A percentile compares a stretch with the other conserved stretches of the same genome.
Evolutionary conservation across 2,113 vertebrate genomes (phyloP).

Genomic region (Trachemys scripta): DNA sequence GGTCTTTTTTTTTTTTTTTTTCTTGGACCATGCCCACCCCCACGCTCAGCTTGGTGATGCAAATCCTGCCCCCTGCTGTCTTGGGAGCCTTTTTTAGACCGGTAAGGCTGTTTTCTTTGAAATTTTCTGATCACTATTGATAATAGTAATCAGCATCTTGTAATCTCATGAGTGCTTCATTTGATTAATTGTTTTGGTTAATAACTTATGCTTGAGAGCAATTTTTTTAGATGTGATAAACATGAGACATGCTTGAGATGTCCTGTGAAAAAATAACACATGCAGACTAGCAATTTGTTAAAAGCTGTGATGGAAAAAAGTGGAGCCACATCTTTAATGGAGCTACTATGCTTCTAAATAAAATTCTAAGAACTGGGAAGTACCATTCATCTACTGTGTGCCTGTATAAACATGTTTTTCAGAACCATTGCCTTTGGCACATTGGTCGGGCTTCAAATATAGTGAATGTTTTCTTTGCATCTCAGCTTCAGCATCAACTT

Average conservation of each 20-base stretch:
- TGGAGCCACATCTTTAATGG: background rate
- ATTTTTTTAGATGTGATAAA: constrained; percentile 7
- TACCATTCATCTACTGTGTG: background rate
- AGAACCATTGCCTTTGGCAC: background rate
- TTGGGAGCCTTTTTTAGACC: background rate
- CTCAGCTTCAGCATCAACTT: background rate
- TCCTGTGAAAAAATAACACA: background rate
- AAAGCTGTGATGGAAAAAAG: background rate
- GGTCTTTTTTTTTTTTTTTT: background rate
- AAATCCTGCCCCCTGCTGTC: background rate
- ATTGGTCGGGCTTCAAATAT: background rate
- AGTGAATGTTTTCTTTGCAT: background rate
- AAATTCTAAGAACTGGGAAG: background rate
- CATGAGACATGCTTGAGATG: constrained; percentile 8
- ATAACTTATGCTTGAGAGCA: constrained; percentile 23
- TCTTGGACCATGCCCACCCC: rapidly evolving
- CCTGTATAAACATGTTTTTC: background rate
- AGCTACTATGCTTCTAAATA: background rate
- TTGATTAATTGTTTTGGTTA: constrained; percentile 21
- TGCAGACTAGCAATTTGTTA: background rate
- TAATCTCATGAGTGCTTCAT: constrained; percentile 9
- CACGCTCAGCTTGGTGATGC: background rate
- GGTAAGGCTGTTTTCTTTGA: background rate
- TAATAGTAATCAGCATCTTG: constrained; percentile 4
- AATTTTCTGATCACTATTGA: background rate